Evolutionary conservation across 2,797 vertebrate genomes (phyloP).

Genomic region (Silurus aristotelis): DNA sequence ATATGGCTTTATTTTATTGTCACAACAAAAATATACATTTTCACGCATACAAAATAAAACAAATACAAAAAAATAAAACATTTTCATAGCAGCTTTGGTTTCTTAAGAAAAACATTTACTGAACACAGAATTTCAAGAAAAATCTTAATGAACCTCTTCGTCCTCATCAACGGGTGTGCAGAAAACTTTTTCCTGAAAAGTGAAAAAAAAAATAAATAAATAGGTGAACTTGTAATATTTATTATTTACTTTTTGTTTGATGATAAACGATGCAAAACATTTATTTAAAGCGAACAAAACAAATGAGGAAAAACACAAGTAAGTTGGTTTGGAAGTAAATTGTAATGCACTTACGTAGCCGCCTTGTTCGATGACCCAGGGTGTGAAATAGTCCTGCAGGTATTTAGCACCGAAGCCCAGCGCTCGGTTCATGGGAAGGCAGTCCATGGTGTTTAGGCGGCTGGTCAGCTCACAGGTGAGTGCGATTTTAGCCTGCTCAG

Average conservation of each 20-base stretch:
- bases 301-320: not conserved
- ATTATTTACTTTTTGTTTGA: not conserved
- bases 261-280: not conserved
- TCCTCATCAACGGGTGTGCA: conserved; percentile 53
- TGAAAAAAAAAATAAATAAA: conserved; percentile 12
- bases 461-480: conserved; percentile 77
- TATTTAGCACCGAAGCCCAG: conserved; percentile 80
- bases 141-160: conserved; percentile 67
- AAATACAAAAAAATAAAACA: not conserved
- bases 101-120: not conserved
- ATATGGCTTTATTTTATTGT: too few relatives aligned
- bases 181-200: conserved; percentile 73
- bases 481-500: conserved; percentile 69
- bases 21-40: not conserved
- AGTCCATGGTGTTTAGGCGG: conserved; percentile 73
- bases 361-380: conserved; percentile 75
- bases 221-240: too few relatives aligned
- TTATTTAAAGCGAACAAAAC: not conserved
- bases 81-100: not conserved
- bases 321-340: not conserved
- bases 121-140: not conserved
- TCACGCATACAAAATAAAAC: not conserved
- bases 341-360: conserved; percentile 76
- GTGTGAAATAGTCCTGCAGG: conserved; percentile 73
- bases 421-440: conserved; percentile 74